These are phyloP conservation scores for Bombylius major DNA, from an alignment of 2,888 invertebrate genomes.

Conservation along the genomic window DNA sequence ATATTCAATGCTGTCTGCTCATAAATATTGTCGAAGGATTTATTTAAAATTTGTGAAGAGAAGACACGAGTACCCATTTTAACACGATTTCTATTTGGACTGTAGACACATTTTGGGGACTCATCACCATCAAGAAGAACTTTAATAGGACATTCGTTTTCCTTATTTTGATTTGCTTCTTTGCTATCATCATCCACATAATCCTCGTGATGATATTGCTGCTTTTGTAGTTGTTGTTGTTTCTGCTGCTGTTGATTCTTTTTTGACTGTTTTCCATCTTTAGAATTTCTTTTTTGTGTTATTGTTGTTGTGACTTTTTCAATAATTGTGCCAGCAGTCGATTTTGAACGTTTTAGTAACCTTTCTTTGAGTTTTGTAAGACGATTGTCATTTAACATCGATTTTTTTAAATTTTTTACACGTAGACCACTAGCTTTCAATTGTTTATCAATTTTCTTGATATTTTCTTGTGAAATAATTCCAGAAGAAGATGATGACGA, in stretches of 20 bases:
- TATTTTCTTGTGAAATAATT: slow-evolving; percentile 6
- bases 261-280: no score
- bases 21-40: slow-evolving; percentile 18
- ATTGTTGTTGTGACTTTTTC: neutral
- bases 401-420: slow-evolving; percentile 18
- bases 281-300: neutral
- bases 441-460: slow-evolving; percentile 14
- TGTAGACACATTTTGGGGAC: slow-evolving; percentile 24
- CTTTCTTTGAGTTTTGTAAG: slow-evolving; percentile 15
- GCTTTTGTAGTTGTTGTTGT: neutral
- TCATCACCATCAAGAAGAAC: slow-evolving; percentile 4
- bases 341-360: slow-evolving; percentile 16
- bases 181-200: slow-evolving; percentile 3
- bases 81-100: slow-evolving; percentile 50
- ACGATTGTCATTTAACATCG: slow-evolving; percentile 18
- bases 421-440: slow-evolving; percentile 13
- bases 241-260: slow-evolving; percentile 6
- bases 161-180: slow-evolving; percentile 52
- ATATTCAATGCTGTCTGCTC: slow-evolving; percentile 11
- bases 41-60: slow-evolving; percentile 18
- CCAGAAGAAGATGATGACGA: neutral
- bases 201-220: neutral
- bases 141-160: slow-evolving; percentile 49
- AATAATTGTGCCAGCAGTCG: slow-evolving; percentile 1
- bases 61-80: slow-evolving; percentile 65